A percentile compares a stretch with the other conserved stretches of the same genome.
Conservation (phyloP, 2,888 invertebrate genomes). For the Clepsis dumicolana region DNA sequence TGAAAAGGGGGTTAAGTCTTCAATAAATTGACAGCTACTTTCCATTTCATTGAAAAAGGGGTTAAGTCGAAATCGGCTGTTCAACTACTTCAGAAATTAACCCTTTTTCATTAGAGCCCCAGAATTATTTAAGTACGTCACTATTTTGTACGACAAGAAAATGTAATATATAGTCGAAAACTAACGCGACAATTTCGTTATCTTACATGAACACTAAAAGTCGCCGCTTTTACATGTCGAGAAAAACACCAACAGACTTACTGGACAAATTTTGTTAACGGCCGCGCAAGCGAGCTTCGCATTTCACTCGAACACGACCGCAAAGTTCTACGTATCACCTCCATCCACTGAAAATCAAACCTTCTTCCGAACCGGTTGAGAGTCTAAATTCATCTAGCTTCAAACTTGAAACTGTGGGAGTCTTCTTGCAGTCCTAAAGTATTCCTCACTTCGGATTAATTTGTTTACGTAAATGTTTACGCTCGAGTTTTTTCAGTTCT, state of each 20-base stretch:
- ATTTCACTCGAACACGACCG: neutral
- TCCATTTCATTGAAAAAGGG: no score
- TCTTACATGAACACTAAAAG: slow-evolving; percentile 56
- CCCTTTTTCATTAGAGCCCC: no score
- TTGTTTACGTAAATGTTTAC: slow-evolving; percentile 18
- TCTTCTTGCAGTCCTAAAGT: slow-evolving; percentile 9
- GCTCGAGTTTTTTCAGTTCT: slow-evolving; percentile 3
- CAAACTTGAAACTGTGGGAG: neutral
- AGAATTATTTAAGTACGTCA: neutral
- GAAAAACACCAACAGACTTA: slow-evolving; percentile 38
- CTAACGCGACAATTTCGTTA: slow-evolving; percentile 57
- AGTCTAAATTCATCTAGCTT: neutral
- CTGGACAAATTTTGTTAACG: slow-evolving; percentile 32
- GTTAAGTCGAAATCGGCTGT: no score
- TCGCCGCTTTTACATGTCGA: slow-evolving; percentile 40
- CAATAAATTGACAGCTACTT: no score
- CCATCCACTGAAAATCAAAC: neutral
- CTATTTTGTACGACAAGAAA: neutral
- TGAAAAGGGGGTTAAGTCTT: no score
- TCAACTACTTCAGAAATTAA: no score
- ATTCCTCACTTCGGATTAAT: slow-evolving; percentile 14
- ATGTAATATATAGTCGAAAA: slow-evolving; percentile 42
- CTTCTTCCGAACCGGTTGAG: neutral
- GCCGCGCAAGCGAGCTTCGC: slow-evolving; percentile 9
- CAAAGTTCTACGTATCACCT: slow-evolving; percentile 2